Evolutionary conservation across 2,888 invertebrate species (phyloP).

Genomic region (Ramazzottius varieornatus): DNA sequence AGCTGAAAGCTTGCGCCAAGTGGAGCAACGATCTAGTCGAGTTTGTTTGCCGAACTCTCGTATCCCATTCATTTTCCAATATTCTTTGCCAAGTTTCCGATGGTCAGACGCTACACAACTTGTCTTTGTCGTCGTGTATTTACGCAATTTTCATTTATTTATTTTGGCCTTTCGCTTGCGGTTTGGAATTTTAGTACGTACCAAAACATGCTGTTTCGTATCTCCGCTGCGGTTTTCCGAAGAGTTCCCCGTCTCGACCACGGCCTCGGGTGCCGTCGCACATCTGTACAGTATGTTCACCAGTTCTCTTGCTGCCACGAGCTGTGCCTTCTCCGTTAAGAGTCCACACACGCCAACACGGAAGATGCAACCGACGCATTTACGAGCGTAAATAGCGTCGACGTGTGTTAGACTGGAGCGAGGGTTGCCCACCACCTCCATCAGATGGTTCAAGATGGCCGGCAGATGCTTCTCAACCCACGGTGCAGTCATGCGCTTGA

Average conservation of each 20-base stretch:
- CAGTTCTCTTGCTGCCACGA: slow-evolving; percentile 76
- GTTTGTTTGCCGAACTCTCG: too few relatives aligned
- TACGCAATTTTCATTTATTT: too few relatives aligned
- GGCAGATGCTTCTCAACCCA: slow-evolving; percentile 83
- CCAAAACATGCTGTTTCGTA: not conserved
- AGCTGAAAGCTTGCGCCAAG: too few relatives aligned
- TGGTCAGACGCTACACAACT: too few relatives aligned
- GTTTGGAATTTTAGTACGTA: too few relatives aligned
- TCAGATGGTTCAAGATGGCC: slow-evolving; percentile 55
- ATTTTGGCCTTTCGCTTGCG: too few relatives aligned
- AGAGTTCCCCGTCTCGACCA: not conserved
- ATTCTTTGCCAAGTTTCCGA: too few relatives aligned
- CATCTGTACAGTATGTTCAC: slow-evolving; percentile 22
- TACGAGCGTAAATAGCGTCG: slow-evolving; percentile 85
- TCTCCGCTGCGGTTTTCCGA: not conserved
- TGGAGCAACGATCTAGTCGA: too few relatives aligned
- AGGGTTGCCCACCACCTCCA: slow-evolving; percentile 72
- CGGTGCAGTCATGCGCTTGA: slow-evolving; percentile 65
- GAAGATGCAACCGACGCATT: slow-evolving; percentile 82
- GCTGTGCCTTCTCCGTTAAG: slow-evolving; percentile 86
- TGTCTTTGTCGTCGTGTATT: too few relatives aligned
- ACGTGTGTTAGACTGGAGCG: slow-evolving; percentile 85
- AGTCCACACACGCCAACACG: slow-evolving; percentile 70
- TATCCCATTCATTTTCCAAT: too few relatives aligned
- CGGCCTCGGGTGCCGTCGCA: not conserved